Evolutionary conservation across 1,140 invertebrate species (phyloP).

Genomic region (Pseudobourletiella spinata): DNA sequence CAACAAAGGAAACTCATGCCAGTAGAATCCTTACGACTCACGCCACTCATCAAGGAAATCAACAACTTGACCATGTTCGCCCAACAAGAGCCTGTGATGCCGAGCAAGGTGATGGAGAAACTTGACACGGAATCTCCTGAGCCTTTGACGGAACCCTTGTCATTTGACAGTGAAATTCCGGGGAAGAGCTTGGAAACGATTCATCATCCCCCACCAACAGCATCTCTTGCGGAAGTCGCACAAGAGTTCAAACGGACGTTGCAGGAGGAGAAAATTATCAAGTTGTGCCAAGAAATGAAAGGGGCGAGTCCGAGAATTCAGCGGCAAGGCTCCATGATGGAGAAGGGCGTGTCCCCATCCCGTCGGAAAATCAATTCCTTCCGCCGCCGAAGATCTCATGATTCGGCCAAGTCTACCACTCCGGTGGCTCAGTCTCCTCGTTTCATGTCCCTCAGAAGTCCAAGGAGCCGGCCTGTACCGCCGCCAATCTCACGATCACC

Average conservation of each 20-base stretch:
- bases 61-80: slow-evolving; percentile 22
- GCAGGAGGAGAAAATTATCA: slow-evolving; percentile 22
- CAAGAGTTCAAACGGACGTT: slow-evolving; percentile 20
- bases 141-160: no score
- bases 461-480: slow-evolving; percentile 9
- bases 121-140: no score
- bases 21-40: slow-evolving; percentile 13
- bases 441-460: slow-evolving; percentile 13
- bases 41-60: slow-evolving; percentile 31
- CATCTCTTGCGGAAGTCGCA: slow-evolving; percentile 4
- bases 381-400: slow-evolving; percentile 13
- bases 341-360: slow-evolving; percentile 15
- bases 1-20: background rate
- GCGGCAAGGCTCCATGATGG: background rate
- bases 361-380: slow-evolving; percentile 17
- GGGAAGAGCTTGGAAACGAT: background rate
- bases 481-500: slow-evolving; percentile 14
- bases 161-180: no score
- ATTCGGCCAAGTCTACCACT: slow-evolving; percentile 2
- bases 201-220: background rate
- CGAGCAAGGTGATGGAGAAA: no score
- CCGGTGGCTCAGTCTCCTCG: slow-evolving; percentile 1
- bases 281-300: slow-evolving; percentile 5
- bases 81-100: slow-evolving; percentile 3
- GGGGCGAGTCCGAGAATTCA: background rate